Base-by-base conservation (phyloP, 2,797 vertebrate genomes). In the Ctenochaetus hawaiiensis region DNA sequence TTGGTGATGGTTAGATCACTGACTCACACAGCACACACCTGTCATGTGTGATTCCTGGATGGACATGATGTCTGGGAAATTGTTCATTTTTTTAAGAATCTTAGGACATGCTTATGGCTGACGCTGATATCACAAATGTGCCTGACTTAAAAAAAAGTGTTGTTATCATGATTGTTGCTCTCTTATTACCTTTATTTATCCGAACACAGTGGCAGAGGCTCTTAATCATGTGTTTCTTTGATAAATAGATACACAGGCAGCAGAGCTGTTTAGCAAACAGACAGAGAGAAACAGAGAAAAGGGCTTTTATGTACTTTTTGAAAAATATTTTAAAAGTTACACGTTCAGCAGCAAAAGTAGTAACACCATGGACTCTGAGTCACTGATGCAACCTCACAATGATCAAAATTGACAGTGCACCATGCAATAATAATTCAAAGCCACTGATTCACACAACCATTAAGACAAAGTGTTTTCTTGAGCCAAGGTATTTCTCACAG, bases 1-100 rank as follows among this genome's bases (percentile, higher is more conserved):
- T 68, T 63, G 26, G 74, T 66, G 66, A 64, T 52, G 49, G 66
- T 77, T 65, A 58, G 59, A 83, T 48, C 58, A 7, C 12, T 77
- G 77, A 78, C 72, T 78, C 56, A 73, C 22, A 0, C 2, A 1
- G 34, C 67, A 72, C 47, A 60, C 64, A 77, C 70, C 74, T 80
- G 67, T 20, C 74, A 53, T 59, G 64, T 78, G 72, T 1, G 51
- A 84, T 72, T 63, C 37, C 68, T 47, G 57, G 70, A 54, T 48
- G 62, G 66, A 67, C 60, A 66, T 47, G 67, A 51, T 4, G n/a
- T 75, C 65, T 67, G 71, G 48, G 13, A n/a, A 78, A 58, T 78
- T 9, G 43, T 53, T 41, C 2, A 23, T 57, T 68, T 67, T 58
- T 56, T n/a, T 3, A 39, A 12, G 52, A 67, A 22, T 66, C n/a